A percentile compares a stretch with the other conserved stretches of the same genome.
These are phyloP conservation scores for Drosophila chauvacae DNA, from an alignment of 1,140 invertebrate species.

Conservation along the genomic window DNA sequence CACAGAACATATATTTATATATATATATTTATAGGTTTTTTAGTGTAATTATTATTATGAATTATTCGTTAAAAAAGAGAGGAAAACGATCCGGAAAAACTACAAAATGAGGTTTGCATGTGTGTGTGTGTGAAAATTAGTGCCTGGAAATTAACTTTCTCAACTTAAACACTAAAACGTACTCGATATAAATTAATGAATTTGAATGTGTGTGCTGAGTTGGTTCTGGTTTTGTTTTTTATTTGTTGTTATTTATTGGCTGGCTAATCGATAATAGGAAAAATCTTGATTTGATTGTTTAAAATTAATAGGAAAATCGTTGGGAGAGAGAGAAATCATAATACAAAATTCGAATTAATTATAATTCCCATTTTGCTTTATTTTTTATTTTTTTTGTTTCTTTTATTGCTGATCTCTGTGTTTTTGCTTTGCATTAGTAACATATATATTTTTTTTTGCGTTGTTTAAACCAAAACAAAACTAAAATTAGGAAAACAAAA, in stretches of 20 bases:
- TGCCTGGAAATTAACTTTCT: constrained; percentile 49
- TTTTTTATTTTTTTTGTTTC: constrained; percentile 12
- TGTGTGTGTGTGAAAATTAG: constrained; percentile 64
- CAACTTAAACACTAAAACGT: constrained; percentile 54
- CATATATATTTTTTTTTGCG: constrained; percentile 52
- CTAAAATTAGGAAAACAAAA: constrained; percentile 76
- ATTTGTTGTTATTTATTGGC: constrained; percentile 39
- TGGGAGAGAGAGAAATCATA: constrained; percentile 29
- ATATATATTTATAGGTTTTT: constrained; percentile 64
- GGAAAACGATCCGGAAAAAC: constrained; percentile 66
- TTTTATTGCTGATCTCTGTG: constrained; percentile 65
- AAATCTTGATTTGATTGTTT: constrained; percentile 52
- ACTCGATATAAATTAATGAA: constrained; percentile 67
- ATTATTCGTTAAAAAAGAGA: constrained; percentile 51
- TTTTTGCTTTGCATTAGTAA: constrained; percentile 73
- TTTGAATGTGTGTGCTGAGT: constrained; percentile 60
- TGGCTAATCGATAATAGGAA: constrained; percentile 76
- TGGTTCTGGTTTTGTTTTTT: constrained; percentile 35
- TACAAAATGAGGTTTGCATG: constrained; percentile 69
- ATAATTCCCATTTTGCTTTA: constrained; percentile 21
- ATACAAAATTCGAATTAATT: constrained; percentile 57
- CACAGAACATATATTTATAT: constrained; percentile 81
- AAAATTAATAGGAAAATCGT: constrained; percentile 78
- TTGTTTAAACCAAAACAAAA: constrained; percentile 70
- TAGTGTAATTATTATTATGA: constrained; percentile 65